Base-by-base conservation (phyloP, 2,113 vertebrate species). In the Pao palembangensis region DNA sequence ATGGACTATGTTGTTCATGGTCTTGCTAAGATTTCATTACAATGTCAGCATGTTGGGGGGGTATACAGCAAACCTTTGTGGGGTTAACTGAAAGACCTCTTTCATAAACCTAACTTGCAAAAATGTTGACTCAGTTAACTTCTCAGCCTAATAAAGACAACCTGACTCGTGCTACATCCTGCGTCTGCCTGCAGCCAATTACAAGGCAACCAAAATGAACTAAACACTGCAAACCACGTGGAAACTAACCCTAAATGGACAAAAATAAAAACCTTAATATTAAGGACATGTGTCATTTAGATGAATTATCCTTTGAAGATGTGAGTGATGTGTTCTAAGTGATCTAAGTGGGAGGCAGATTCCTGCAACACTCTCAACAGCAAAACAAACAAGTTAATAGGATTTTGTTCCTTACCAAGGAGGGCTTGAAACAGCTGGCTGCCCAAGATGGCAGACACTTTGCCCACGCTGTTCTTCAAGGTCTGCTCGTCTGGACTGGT, bases 381-480 rank as follows among this genome's bases (percentile, higher is more conserved):
- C 43, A 28, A 13, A 19, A 48, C 10, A 48, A 63, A 50, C 21
- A 47, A 42, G 46, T 7, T 41, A 47, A 68, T 6, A 4, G 20
- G 2, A 14, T 31, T n/a, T 4, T 6, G 34, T 25, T 7, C 0
- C 92, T 93, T 91, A 94, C 93, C 93, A 67, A 94, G 89, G 76
- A 94, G 87, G 67, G 93, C 93, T 80, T 91, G 92, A 77, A 94
- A 94, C 69, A 94, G 91, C 64, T 92, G 92, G 75, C 93, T 94
- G 66, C 85, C 91, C 76, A 94, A 86, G 82, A 94, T 88, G 75
- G 90, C 76, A 0, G 93, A 93, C 62, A 94, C 87, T 81, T 93
- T 93, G 34, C 90, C 91, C 72, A 94, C 92, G 12, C 85, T 93
- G 78, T 84, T 90, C 85, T 91, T 94, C 69, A 94, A 72, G 51